phyloP scores from a whole-genome alignment of 2,888 invertebrate species.

The Phalera bucephala region DNA sequence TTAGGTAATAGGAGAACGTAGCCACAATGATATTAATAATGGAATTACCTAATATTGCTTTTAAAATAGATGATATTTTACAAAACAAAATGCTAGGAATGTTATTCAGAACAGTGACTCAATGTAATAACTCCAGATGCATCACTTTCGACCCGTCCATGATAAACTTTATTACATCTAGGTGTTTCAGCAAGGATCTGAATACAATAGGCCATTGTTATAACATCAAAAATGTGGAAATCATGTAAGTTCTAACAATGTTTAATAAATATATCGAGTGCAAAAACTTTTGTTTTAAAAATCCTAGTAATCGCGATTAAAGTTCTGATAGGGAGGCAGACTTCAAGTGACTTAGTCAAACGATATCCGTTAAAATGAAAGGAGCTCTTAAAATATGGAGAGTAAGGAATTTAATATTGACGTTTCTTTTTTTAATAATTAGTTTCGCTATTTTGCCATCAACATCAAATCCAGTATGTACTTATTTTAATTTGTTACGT shows the following conservation, averaged over 20 bases:
- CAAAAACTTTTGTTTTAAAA: constrained; percentile 37
- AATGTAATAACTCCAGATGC: constrained; percentile 68
- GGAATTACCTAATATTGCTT: constrained; percentile 68
- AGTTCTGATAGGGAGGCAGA: constrained; percentile 21
- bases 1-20: no score
- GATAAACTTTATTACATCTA: constrained; percentile 59
- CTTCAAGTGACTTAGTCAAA: constrained; percentile 5
- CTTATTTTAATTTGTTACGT: background rate
- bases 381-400: constrained; percentile 1
- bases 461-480: constrained; percentile 4
- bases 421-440: background rate
- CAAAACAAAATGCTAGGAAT: constrained; percentile 68
- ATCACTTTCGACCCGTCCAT: constrained; percentile 58
- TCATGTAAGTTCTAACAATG: constrained; percentile 42
- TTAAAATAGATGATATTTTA: constrained; percentile 68
- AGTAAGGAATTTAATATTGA: constrained; percentile 2
- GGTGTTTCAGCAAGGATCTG: constrained; percentile 61
- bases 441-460: constrained; percentile 1
- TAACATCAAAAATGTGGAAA: constrained; percentile 50
- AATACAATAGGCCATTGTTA: constrained; percentile 59
- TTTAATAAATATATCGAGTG: constrained; percentile 48
- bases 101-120: constrained; percentile 66
- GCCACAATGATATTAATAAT: constrained; percentile 67
- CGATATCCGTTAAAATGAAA: constrained; percentile 12
- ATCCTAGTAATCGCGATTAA: constrained; percentile 15